phyloP scores from a whole-genome alignment of 2,888 invertebrate species.

The Monoplex corrugatus region DNA sequence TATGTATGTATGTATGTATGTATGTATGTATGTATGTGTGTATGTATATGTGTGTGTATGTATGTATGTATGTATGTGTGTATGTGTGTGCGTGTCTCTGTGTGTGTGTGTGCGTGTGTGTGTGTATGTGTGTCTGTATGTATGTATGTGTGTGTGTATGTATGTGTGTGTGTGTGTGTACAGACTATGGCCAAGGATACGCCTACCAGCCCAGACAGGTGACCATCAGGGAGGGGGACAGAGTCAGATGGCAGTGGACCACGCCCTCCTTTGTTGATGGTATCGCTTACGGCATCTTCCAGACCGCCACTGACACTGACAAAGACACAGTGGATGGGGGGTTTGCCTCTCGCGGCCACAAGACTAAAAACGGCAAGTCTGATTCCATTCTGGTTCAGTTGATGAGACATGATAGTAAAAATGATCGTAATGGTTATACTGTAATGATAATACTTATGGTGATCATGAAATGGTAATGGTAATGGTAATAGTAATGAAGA shows the following conservation, averaged over 20 bases:
- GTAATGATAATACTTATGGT: too few species aligned
- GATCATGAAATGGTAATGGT: too few species aligned
- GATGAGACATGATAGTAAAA: too few species aligned
- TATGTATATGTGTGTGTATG: background rate
- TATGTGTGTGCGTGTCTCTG: too few species aligned
- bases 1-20: background rate
- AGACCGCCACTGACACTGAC: constrained; percentile 26
- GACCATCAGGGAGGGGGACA: background rate
- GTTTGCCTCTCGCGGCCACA: too few species aligned
- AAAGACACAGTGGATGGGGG: background rate
- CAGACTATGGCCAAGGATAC: background rate
- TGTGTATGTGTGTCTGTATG: background rate
- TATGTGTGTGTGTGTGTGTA: background rate
- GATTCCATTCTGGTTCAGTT: too few species aligned
- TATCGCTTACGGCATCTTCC: background rate
- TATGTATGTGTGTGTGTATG: background rate
- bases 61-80: background rate
- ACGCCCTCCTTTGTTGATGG: background rate
- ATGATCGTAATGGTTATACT: too few species aligned
- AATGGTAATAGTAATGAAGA: too few species aligned
- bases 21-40: background rate
- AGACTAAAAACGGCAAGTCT: too few species aligned
- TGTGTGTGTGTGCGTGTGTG: too few species aligned
- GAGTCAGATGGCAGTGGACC: background rate
- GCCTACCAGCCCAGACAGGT: background rate